Base-by-base conservation (phyloP, 2,888 invertebrate genomes). In the Netelia virgata region DNA sequence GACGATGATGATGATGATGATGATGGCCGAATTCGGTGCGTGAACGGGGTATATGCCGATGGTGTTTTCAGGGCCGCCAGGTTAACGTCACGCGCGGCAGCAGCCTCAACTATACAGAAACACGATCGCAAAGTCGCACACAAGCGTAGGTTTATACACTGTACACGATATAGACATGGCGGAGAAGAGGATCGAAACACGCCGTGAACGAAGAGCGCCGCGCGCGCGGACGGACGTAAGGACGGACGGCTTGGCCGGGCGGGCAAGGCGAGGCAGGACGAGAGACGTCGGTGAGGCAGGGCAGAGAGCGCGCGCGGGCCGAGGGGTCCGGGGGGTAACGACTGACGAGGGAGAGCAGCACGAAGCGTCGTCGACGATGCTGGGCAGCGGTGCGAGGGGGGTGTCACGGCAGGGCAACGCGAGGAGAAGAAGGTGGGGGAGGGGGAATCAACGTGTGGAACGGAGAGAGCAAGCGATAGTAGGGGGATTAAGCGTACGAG, bases 1-100 rank as follows among this genome's bases (percentile, higher is more conserved):
- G 75, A 76, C 66, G 59, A 57, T 23, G 47, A 69, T 41, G 43
- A 82, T 63, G 75, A 76, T 20, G 75, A 77, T 43, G 68, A 74
- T 81, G 86, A 86, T 87, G 84, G 82, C 84, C 86, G 86, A 88
- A 86, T 87, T 87, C 80, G 86, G 84, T 84, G 83, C 83, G 86
- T 83, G 84, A 79, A 83, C 79, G 84, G 84, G 85, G 84, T 72
- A 82, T 78, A 63, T 68, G 86, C 82, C 88, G 86, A 87, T 85
- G 75, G 81, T 83, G 88, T 92, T 92, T 93, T 93, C 92, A 93
- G 93, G 93, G 93, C 93, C 93, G 93, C 90, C 92, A 91, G 93
- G 93, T 93, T 92, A 93, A 93, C 93, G 92, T 92, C 92, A 91
- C 91, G 91, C 78, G 78, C 69, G 77, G 69, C 36, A 36, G 57